phyloP scores from a whole-genome alignment of 2,113 vertebrate species.

The Ophthalmolycus amberensis region DNA sequence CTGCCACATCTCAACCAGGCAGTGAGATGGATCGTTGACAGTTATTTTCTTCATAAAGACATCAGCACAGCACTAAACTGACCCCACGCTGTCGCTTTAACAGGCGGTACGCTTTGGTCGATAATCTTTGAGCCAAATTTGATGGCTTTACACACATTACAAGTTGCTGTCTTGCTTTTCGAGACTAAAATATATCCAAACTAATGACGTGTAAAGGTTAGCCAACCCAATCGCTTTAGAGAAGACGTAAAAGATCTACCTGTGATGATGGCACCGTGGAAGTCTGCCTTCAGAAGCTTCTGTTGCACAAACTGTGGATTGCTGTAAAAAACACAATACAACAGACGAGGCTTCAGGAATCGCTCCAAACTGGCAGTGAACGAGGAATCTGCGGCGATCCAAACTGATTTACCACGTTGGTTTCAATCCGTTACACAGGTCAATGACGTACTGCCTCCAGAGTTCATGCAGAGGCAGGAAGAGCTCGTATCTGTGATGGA shows the following conservation, averaged over 20 bases:
- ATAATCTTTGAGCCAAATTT: too few relatives aligned
- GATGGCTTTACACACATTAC: background rate
- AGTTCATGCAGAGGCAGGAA: slow-evolving; percentile 93
- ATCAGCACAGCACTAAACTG: too few relatives aligned
- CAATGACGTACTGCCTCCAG: slow-evolving; percentile 92
- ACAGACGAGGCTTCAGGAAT: background rate
- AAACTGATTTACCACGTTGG: slow-evolving; percentile 80
- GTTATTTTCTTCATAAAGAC: too few relatives aligned
- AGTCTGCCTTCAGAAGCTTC: slow-evolving; percentile 95
- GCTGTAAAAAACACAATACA: slow-evolving; percentile 67
- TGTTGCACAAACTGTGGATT: slow-evolving; percentile 88
- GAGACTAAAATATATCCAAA: background rate
- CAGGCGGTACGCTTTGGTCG: too few relatives aligned
- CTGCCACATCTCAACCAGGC: background rate
- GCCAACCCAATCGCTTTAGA: background rate
- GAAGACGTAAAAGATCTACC: slow-evolving; percentile 76
- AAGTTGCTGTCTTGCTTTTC: background rate
- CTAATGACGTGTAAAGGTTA: background rate
- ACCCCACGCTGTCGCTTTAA: too few relatives aligned
- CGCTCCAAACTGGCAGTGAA: background rate
- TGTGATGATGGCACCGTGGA: slow-evolving; percentile 93
- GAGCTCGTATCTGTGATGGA: slow-evolving; percentile 84
- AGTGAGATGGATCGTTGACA: too few relatives aligned
- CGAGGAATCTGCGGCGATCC: accelerated
- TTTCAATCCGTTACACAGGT: slow-evolving; percentile 89